These are phyloP conservation scores for Sinonovacula constricta DNA, from an alignment of 1,140 invertebrate genomes.

Conservation along the genomic window DNA sequence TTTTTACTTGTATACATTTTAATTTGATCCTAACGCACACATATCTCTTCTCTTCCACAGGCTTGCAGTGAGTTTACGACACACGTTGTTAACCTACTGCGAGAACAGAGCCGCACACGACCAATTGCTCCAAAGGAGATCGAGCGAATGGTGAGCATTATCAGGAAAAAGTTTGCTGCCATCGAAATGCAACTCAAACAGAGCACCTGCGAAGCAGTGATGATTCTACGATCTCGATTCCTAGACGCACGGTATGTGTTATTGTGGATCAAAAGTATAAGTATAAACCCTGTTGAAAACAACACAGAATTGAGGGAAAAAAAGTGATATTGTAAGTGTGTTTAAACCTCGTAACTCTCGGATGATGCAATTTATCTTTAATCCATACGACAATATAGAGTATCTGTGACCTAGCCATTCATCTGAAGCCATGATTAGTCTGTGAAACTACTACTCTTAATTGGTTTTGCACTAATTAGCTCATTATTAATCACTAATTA, in stretches of 20 bases:
- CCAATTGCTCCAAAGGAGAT: constrained; percentile 98
- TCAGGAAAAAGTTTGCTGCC: constrained; percentile 99
- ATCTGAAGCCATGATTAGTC: too few species aligned
- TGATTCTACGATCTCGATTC: constrained; percentile 97
- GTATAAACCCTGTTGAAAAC: too few species aligned
- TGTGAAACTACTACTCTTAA: too few species aligned
- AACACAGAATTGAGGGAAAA: too few species aligned
- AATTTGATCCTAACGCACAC: not conserved
- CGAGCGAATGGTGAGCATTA: constrained; percentile 99
- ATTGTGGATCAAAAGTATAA: too few species aligned
- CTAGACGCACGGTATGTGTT: constrained; percentile 94
- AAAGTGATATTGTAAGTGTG: too few species aligned
- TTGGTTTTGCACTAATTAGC: too few species aligned
- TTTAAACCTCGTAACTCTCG: too few species aligned
- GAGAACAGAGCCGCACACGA: constrained; percentile 97
- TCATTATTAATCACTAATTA: too few species aligned
- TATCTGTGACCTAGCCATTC: too few species aligned
- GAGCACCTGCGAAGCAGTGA: constrained; percentile 99
- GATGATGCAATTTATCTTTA: too few species aligned
- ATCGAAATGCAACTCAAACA: constrained; percentile 99
- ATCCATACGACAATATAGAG: too few species aligned
- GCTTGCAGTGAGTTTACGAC: constrained; percentile 99
- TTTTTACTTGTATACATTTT: not conserved
- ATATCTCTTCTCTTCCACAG: constrained; percentile 81
- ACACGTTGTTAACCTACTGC: constrained; percentile 98